A percentile compares a stretch with the other conserved stretches of the same genome.
Conservation (phyloP, 2,797 vertebrate species). For the Sebastiscus tertius region DNA sequence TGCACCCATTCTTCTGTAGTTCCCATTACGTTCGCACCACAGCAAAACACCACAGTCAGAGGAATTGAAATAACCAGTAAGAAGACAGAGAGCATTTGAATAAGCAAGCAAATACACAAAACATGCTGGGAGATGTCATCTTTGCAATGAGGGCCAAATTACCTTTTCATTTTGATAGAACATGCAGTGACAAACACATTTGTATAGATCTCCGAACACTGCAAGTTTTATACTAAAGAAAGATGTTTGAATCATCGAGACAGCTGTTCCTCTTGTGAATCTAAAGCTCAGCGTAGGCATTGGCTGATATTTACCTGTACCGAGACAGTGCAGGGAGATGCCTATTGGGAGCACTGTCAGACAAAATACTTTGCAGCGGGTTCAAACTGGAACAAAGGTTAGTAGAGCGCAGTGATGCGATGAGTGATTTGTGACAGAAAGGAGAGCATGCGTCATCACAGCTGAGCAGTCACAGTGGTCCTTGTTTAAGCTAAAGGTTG, state of each 20-base stretch:
- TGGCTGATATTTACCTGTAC: slow-evolving; percentile 30
- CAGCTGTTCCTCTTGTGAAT: slow-evolving; percentile 8
- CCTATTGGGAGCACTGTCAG: slow-evolving; percentile 2
- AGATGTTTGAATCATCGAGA: background rate
- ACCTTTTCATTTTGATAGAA: background rate
- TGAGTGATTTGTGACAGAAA: slow-evolving; percentile 49
- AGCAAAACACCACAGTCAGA: background rate
- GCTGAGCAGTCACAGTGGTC: slow-evolving; percentile 14
- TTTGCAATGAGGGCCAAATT: background rate
- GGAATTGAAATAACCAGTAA: background rate
- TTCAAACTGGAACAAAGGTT: slow-evolving; percentile 24
- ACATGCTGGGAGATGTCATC: background rate
- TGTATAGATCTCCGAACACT: background rate
- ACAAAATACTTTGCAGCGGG: background rate
- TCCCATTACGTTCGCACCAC: background rate
- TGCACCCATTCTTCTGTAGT: background rate
- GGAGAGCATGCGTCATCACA: slow-evolving; percentile 35
- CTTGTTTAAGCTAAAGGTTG: slow-evolving; percentile 18
- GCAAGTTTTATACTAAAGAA: background rate
- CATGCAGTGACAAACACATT: background rate
- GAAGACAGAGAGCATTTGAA: background rate
- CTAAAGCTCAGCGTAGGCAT: background rate
- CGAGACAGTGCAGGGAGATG: slow-evolving; percentile 8
- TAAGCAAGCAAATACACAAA: background rate
- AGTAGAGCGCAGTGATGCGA: slow-evolving; percentile 42